phyloP scores from a whole-genome alignment of 2,113 vertebrate genomes.

The Eulemur macaco region DNA sequence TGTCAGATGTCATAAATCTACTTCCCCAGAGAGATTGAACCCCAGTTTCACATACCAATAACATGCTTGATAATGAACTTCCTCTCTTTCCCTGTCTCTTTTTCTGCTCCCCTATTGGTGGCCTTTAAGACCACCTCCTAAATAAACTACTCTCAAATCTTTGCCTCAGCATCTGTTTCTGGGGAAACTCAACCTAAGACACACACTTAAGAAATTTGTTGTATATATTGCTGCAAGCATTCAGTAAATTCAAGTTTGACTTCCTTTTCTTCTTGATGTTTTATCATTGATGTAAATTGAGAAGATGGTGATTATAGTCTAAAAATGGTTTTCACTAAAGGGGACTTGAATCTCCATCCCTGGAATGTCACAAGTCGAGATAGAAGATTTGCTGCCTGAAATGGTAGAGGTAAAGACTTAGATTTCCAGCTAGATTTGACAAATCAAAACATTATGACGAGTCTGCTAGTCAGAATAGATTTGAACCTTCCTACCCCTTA shows the following conservation, averaged over 20 bases:
- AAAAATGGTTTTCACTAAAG: neutral
- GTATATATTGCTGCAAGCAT: neutral
- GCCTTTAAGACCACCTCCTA: neutral
- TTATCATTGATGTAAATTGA: constrained; percentile 5
- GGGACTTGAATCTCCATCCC: neutral
- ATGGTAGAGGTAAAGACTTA: neutral
- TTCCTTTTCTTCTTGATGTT: constrained; percentile 8
- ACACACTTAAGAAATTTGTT: neutral
- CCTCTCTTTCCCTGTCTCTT: neutral
- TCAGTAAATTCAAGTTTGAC: neutral
- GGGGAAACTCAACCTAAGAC: neutral
- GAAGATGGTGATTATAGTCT: neutral
- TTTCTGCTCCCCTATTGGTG: neutral
- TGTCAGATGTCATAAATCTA: neutral
- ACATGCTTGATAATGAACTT: neutral
- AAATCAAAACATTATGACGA: neutral
- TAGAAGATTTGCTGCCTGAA: neutral
- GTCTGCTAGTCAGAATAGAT: neutral
- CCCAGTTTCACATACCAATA: neutral
- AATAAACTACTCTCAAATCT: neutral
- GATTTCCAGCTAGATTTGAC: neutral
- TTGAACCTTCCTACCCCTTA: neutral
- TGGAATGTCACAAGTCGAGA: neutral
- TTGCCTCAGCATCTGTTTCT: neutral
- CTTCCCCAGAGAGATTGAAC: neutral